Evolutionary conservation across 2,797 vertebrate genomes (phyloP), one percentile per base, ranked within the genome.

Genomic region (Ptychadena robeensis): DNA sequence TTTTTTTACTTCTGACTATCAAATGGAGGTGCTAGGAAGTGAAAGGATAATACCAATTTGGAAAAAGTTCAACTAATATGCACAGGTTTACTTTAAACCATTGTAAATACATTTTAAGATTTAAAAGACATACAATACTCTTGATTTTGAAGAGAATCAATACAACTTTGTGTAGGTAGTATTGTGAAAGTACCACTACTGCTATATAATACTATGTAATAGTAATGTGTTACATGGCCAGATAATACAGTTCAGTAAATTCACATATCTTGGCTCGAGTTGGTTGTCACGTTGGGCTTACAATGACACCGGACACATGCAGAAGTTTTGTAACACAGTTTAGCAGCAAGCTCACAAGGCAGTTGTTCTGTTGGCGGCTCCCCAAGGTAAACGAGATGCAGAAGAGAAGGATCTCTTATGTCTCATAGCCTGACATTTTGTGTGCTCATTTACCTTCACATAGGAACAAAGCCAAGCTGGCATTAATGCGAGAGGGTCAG

Each of bases 401-500:
- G 68, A 68, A 76, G 78, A 85, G 75, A 81, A 63, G 78, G 65
- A 85, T 75, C 81, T 73, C 83, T 69, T 31, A 72, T 38, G 38
- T 80, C 80, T 85, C 78, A 63, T 85, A 85, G 48, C 66, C 83
- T 85, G 83, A 85, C 83, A 85, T 85, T 85, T 80, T 71, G 66
- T 66, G 64, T 78, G 72, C 81, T 85, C 83, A 85, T 85, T 85
- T 85, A 85, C 78, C 78, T 80, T 85, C 83, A 85, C 72, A 85
- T 75, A 85, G 73, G 78, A 85, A 85, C 78, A 85, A 80, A 85
- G 83, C 83, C 78, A 85, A 81, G 78, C 73, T 80, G 83, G 78
- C 66, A 80, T 76, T 85, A 85, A 76, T 85, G 83, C 66, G 28
- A 69, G 72, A 85, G 83, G 83, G 83, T 81, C 83, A 85, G 80